Conservation (phyloP, 2,113 vertebrate genomes). For the Sardina pilchardus region DNA sequence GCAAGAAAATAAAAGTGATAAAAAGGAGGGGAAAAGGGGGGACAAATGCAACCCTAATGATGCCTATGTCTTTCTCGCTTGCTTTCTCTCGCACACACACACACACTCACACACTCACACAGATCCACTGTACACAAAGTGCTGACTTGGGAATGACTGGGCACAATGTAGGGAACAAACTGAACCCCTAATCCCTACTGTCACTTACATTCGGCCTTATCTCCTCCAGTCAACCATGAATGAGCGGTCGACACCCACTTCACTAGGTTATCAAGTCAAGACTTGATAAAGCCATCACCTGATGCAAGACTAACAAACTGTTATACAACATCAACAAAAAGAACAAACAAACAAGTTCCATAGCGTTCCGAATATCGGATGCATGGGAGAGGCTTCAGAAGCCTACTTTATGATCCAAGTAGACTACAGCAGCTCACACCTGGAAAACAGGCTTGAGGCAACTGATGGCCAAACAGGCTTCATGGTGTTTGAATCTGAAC, state of each 20-base stretch:
- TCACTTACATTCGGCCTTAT: background rate
- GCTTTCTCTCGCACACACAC: no score
- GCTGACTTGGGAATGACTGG: background rate
- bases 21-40: no score
- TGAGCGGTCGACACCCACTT: background rate
- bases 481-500: no score
- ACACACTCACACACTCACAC: no score
- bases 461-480: no score
- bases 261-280: background rate
- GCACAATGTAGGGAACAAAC: background rate
- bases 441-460: no score
- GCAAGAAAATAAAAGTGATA: background rate
- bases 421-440: no score
- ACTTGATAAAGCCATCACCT: background rate
- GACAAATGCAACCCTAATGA: no score
- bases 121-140: background rate
- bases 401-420: no score
- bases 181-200: background rate
- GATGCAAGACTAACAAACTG: background rate
- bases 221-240: background rate
- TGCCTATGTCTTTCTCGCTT: no score
- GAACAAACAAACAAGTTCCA: background rate
- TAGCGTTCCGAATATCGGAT: background rate
- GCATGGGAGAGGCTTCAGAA: background rate
- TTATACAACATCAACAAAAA: background rate